phyloP scores from a whole-genome alignment of 2,113 vertebrate genomes.

The Delphinapterus leucas region DNA sequence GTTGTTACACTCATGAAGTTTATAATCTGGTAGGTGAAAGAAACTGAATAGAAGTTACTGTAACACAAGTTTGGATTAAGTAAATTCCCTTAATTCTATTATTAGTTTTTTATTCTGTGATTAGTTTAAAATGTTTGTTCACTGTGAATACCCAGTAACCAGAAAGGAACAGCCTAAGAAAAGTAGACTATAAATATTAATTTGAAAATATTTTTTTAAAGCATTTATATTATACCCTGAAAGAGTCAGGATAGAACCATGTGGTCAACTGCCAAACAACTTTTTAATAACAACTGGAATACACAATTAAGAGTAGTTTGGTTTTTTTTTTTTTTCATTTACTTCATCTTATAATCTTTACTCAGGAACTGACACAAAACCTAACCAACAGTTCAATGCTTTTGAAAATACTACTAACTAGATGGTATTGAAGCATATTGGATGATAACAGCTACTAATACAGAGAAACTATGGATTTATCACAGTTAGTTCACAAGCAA shows the following conservation, averaged over 20 bases:
- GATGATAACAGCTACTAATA: background rate
- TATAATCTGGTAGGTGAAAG: background rate
- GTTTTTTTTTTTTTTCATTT: background rate
- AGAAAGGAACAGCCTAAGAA: background rate
- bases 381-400: background rate
- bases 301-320: background rate
- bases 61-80: background rate
- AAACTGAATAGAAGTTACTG: background rate
- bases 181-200: background rate
- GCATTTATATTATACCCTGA: background rate
- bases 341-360: background rate
- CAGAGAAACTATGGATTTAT: background rate
- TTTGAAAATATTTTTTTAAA: slow-evolving; percentile 1
- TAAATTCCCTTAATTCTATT: background rate
- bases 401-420: background rate
- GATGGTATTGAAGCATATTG: background rate
- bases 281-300: background rate
- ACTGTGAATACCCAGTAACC: background rate
- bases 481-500: background rate
- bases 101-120: background rate
- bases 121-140: background rate
- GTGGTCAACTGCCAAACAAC: background rate
- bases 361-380: background rate
- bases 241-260: background rate
- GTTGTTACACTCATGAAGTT: background rate